Evolutionary conservation across 1,140 invertebrate genomes (phyloP), one percentile per base, ranked within the genome.

Genomic region (Ridgeia piscesae): DNA sequence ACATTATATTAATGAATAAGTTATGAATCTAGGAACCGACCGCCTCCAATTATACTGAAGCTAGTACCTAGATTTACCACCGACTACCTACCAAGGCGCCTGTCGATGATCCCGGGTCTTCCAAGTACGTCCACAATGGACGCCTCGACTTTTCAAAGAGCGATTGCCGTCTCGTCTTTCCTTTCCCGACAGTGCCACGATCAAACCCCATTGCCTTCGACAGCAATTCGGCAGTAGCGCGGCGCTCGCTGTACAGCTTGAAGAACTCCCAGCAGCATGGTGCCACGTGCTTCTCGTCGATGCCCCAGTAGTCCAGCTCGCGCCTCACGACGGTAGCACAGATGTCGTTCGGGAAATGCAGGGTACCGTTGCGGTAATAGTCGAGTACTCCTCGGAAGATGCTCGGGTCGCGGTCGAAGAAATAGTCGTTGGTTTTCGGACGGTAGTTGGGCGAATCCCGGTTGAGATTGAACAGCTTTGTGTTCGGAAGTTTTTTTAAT

Each of bases 391-490:
- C 98, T 92, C 99, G 97, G 96, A 99, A 99, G 94, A 99, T 99
- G 95, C 99, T 99, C 33, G 99, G 99, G 96, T 99, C 99, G 94
- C 99, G 97, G 96, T 99, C 99, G 96, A 99, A 99, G 97, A 99
- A 99, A 96, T 99, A 99, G 96, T 99, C 99, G 94, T 98, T 98
- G 94, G 97, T 97, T 95, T 99, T 99, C 96, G 99, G 99, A 95
- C 99, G 99, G 96, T 98, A 99, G 96, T 99, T 99, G 96, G 99
- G 99, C 95, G 99, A 99, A 91, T 98, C 97, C 96, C 99, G 99
- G 96, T 99, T 99, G 35, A 98, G 99, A 6, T 99, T 99, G 2
- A 21, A 77, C 33, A 99, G 97, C 92, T 99, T 96, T 33, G 99
- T 99, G 96, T 99, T 99, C 14, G 99, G 99, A 96, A 99, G 99